Base-by-base conservation (phyloP, 2,888 invertebrate genomes). In the Drosophila peninsularis region DNA sequence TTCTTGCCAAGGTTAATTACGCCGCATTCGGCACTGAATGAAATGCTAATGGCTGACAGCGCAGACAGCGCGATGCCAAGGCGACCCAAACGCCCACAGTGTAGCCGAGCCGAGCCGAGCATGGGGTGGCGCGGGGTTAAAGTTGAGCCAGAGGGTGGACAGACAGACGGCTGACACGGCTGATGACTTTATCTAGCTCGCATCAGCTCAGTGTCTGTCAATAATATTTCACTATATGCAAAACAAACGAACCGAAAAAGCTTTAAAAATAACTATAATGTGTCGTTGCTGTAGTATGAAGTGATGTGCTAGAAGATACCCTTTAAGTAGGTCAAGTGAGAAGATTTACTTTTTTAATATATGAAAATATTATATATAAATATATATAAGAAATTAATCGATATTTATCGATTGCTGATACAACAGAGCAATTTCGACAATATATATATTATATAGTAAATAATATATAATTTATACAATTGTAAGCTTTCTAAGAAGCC, bases 1-100 rank as follows among this genome's bases (percentile, higher is more conserved):
- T 79, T 84, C 75, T 82, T 58, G 71, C 41, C 82, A 83, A 83
- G 82, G 82, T 83, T 79, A 78, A 85, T 85, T 69, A 82, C 80
- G 67, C 50, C 66, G 54, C 13, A 78, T 50, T 45, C 56, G 76
- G 63, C 75, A 75, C 71, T 75, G 71, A 54, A 45, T 71, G 71
- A 54, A 45, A 58, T 19, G 47, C 57, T 70, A 58, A 69, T 71
- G 58, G 69, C 42, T 27, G 47, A 42, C 42, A n/a, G 56, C 62
- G 44, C 32, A 9, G 49, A 49, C 50, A 19, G n/a, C 1, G 44
- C 17, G 62, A 45, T 57, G 60, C 72, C 72, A 76, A 76, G 76
- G 76, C 62, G 56, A 44, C 34, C 53, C 52, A 24, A 62, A 64
- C 64, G 64, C 75, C 75, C 71, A 72, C 76, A 53, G 47, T 13